Evolutionary conservation across 2,888 invertebrate genomes (phyloP).

Genomic region (Coecobrya sp.): DNA sequence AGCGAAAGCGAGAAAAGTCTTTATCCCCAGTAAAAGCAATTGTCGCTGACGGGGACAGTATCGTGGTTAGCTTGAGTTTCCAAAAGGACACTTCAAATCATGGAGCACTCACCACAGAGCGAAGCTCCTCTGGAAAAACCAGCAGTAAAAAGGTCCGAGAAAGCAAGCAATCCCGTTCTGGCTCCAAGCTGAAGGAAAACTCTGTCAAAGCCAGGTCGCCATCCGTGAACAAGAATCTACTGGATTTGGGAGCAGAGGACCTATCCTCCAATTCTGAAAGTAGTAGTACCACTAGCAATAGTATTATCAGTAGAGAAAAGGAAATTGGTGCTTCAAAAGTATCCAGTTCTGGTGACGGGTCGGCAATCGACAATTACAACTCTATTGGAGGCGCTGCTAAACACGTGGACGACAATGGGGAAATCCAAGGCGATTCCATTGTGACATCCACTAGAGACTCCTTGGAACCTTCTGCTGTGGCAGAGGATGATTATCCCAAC

Average conservation of each 20-base stretch:
- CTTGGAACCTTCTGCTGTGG: conserved; percentile 76
- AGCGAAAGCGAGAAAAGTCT: conserved; percentile 87
- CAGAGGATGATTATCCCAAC: conserved; percentile 79
- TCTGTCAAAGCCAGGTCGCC: not conserved
- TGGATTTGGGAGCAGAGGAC: conserved; percentile 73
- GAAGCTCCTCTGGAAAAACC: conserved; percentile 17
- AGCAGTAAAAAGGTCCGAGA: conserved; percentile 33
- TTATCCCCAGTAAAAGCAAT: conserved; percentile 95
- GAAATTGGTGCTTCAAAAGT: conserved; percentile 73
- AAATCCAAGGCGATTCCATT: conserved; percentile 80
- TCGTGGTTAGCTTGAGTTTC: conserved; percentile 97
- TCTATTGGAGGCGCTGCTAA: not conserved
- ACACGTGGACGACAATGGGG: conserved; percentile 42
- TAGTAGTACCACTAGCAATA: conserved; percentile 58
- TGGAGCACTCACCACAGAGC: not conserved
- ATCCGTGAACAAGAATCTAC: conserved; percentile 38
- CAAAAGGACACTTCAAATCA: conserved; percentile 89
- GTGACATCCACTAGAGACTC: conserved; percentile 84
- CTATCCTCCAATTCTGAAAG: conserved; percentile 74
- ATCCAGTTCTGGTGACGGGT: conserved; percentile 71
- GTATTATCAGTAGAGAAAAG: conserved; percentile 35
- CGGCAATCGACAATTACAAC: conserved; percentile 17
- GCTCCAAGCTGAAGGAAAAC: conserved; percentile 86
- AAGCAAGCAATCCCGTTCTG: conserved; percentile 87
- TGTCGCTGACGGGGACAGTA: conserved; percentile 97